Conservation (phyloP, 2,888 invertebrate genomes). For the Diarsia rubi region DNA sequence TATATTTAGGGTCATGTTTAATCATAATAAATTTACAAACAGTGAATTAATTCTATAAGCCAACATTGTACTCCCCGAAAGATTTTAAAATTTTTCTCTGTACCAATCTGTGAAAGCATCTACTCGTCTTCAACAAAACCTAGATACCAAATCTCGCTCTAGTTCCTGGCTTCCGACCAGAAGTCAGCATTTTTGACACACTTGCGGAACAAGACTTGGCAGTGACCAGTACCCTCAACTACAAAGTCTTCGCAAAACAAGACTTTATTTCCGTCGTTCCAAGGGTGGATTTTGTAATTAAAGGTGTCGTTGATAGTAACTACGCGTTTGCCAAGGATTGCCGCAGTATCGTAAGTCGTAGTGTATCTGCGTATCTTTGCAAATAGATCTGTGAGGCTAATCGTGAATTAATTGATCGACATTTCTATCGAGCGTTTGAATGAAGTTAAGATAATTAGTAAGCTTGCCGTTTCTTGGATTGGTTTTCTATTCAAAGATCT, state of each 20-base stretch:
- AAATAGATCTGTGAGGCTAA: conserved; percentile 48
- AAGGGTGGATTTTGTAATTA: not conserved
- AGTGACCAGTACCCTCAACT: conserved; percentile 12
- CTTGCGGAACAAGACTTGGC: conserved; percentile 53
- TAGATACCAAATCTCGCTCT: conserved; percentile 21
- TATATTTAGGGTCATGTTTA: not conserved
- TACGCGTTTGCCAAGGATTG: conserved; percentile 50
- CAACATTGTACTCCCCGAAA: not conserved
- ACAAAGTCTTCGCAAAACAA: not conserved
- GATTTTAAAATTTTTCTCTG: not conserved
- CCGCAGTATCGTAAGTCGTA: conserved; percentile 25
- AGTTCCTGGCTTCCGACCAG: conserved; percentile 57
- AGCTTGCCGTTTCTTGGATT: not conserved
- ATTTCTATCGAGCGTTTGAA: conserved; percentile 41
- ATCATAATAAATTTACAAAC: not conserved
- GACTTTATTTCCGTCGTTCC: not conserved
- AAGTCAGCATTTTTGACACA: conserved; percentile 56
- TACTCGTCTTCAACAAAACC: not conserved
- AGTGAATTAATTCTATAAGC: not conserved
- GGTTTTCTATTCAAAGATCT: conserved; percentile 12
- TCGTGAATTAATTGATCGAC: conserved; percentile 50
- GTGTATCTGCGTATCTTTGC: conserved; percentile 34
- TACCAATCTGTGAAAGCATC: not conserved
- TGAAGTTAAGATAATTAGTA: conserved; percentile 37
- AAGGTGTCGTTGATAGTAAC: conserved; percentile 1